These are phyloP conservation scores for Knipowitschia caucasica DNA, from an alignment of 2,797 vertebrate species.

Conservation along the genomic window DNA sequence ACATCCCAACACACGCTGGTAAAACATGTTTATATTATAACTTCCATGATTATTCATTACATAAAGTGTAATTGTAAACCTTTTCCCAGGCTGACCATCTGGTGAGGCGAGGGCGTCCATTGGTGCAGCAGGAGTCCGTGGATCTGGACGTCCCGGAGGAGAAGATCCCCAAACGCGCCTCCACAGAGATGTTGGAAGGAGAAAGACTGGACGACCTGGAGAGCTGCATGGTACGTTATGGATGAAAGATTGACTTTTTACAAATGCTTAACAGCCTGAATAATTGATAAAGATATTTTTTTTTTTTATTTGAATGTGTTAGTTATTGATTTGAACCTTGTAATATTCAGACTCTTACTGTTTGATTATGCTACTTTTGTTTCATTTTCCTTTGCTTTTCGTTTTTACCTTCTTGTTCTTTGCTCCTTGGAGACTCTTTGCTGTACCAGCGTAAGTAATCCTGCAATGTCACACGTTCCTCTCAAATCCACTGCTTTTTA, in stretches of 20 bases:
- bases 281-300: too few relatives aligned
- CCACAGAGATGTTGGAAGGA: slow-evolving; percentile 85
- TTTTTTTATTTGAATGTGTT: not conserved
- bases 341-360: slow-evolving; percentile 21
- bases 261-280: too few relatives aligned
- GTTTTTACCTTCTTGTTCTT: slow-evolving; percentile 73
- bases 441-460: slow-evolving; percentile 73
- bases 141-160: slow-evolving; percentile 86
- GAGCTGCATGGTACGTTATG: slow-evolving; percentile 85
- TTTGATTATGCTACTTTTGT: slow-evolving; percentile 57
- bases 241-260: too few relatives aligned
- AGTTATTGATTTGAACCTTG: not conserved
- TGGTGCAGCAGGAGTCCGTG: slow-evolving; percentile 82
- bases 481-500: slow-evolving; percentile 8
- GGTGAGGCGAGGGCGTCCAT: slow-evolving; percentile 80
- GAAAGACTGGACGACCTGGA: slow-evolving; percentile 92
- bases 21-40: slow-evolving; percentile 56
- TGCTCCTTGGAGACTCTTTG: slow-evolving; percentile 69
- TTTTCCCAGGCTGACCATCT: slow-evolving; percentile 85
- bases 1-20: slow-evolving; percentile 89
- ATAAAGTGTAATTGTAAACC: too few relatives aligned
- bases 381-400: slow-evolving; percentile 68
- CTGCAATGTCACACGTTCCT: slow-evolving; percentile 25
- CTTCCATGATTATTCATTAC: too few relatives aligned
- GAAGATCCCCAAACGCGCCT: slow-evolving; percentile 78